Percentiles rank a stretch among this genome's conserved stretches.
These are phyloP conservation scores for Oikopleura dioica DNA, from an alignment of 23 tunicate species.

Conservation along the genomic window DNA sequence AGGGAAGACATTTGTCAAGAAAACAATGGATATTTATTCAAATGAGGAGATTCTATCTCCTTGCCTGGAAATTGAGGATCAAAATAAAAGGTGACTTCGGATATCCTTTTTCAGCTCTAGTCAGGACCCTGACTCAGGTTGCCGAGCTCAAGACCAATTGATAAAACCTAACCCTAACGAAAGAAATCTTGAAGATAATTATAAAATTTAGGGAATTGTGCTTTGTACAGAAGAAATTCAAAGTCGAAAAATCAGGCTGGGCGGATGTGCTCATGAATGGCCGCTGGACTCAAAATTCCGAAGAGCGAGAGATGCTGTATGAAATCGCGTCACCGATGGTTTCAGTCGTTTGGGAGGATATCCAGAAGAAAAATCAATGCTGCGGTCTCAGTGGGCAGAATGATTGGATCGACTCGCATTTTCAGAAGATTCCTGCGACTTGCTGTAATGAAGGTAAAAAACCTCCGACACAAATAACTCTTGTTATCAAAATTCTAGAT, in stretches of 20 bases:
- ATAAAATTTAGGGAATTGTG: background rate
- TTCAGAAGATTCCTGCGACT: background rate
- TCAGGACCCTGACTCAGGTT: no score
- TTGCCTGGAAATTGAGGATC: no score
- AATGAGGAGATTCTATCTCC: constrained; percentile 3
- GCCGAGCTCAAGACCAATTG: background rate
- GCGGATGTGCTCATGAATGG: background rate
- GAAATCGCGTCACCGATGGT: background rate
- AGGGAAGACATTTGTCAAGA: background rate
- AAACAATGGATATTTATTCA: background rate
- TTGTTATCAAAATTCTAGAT: constrained; percentile 6
- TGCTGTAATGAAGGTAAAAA: constrained; percentile 1
- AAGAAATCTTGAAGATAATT: background rate
- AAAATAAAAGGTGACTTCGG: no score
- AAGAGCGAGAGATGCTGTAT: background rate
- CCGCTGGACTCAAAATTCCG: background rate
- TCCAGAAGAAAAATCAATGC: background rate
- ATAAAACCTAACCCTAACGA: background rate
- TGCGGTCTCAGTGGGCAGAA: background rate
- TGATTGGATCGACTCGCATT: background rate
- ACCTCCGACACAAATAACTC: no score
- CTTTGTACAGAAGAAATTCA: background rate
- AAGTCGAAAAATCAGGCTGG: background rate
- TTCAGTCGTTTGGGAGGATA: background rate
- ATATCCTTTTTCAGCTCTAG: no score